A percentile compares a stretch with the other conserved stretches of the same genome.
phyloP scores from a whole-genome alignment of 37 sponge, comb jelly and placozoan genomes.

The Chondrilla cf. caribensis region DNA sequence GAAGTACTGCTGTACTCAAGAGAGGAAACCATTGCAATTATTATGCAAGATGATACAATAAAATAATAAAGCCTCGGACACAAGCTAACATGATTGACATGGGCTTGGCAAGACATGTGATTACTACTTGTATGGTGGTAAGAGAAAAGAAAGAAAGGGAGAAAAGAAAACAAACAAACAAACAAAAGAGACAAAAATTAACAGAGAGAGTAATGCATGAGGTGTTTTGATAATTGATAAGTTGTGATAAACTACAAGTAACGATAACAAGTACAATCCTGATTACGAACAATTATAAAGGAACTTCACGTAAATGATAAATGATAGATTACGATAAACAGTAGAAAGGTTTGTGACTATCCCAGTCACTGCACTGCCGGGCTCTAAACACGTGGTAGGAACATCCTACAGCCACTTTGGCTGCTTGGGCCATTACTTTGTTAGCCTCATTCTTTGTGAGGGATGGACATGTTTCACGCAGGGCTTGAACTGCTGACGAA shows the following conservation, averaged over 20 bases:
- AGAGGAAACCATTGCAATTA: neutral
- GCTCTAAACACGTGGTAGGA: neutral
- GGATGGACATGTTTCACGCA: neutral
- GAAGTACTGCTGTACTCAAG: neutral
- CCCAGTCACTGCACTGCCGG: neutral
- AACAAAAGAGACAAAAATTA: neutral
- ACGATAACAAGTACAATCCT: too few species aligned
- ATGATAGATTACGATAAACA: neutral
- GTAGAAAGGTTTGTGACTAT: neutral
- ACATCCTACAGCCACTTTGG: neutral
- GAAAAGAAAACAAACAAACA: neutral
- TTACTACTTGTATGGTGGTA: neutral
- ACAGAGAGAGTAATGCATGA: too few species aligned
- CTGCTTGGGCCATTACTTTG: neutral
- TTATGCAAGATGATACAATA: neutral
- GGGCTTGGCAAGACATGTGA: neutral
- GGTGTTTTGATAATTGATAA: too few species aligned
- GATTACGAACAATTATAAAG: neutral
- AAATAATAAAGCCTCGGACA: neutral
- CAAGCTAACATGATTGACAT: neutral
- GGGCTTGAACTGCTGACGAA: neutral
- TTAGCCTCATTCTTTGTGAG: neutral
- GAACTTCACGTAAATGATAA: neutral
- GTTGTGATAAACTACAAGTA: too few species aligned
- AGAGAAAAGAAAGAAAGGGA: neutral